Percentiles rank a stretch among this genome's conserved stretches.
phyloP scores from a whole-genome alignment of 2,797 vertebrate species.

The Loriculus beryllinus region DNA sequence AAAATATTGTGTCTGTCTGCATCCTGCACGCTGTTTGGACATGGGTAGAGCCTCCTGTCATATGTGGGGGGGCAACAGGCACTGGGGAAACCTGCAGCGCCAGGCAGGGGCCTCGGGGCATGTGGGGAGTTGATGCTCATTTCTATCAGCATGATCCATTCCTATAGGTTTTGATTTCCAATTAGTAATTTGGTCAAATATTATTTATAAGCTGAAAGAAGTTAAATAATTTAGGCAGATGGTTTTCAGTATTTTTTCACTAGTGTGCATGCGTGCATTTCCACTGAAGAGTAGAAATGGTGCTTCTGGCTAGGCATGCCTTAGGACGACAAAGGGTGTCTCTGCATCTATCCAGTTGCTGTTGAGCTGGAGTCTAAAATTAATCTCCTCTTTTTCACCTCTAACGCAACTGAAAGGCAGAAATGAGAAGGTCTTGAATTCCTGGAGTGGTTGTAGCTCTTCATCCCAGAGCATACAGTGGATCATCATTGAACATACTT shows the following conservation, averaged over 20 bases:
- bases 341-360: neutral
- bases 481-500: neutral
- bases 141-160: neutral
- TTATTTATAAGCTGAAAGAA: neutral
- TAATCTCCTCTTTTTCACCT: neutral
- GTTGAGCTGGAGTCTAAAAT: neutral
- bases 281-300: neutral
- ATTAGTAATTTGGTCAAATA: fast-evolving
- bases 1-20: neutral
- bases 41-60: fast-evolving
- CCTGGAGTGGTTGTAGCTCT: neutral
- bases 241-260: neutral
- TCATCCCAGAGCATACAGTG: neutral
- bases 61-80: fast-evolving
- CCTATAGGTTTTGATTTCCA: neutral
- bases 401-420: neutral
- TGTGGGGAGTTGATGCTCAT: fast-evolving
- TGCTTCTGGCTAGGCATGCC: neutral
- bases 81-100: neutral
- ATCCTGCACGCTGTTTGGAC: neutral
- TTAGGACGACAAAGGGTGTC: neutral
- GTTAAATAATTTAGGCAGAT: neutral
- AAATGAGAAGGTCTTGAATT: neutral
- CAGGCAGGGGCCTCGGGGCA: fast-evolving
- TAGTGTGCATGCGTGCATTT: neutral